Evolutionary conservation across 2,113 vertebrate species (phyloP), one percentile per base, ranked within the genome.

Genomic region (Dromaius novaehollandiae): DNA sequence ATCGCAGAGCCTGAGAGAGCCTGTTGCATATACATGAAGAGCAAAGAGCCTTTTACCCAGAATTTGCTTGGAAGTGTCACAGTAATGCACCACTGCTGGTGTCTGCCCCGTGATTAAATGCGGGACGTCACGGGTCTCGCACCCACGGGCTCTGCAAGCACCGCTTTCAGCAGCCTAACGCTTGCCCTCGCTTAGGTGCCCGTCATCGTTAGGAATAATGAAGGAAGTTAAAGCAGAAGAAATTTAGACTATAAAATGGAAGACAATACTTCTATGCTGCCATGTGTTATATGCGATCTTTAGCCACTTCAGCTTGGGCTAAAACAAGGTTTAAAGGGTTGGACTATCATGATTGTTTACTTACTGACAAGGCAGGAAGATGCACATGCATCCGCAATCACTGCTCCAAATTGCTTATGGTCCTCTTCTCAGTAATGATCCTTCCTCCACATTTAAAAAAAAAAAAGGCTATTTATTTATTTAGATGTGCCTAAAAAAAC

Each of bases 231-330:
- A 17, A 7, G 53, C 66, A 74, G 51, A 76, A 44, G n/a, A 56
- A 14, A 30, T 64, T 79, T 65, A 32, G 3, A 60, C 38, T 76
- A 58, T 56, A 68, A 73, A 73, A 38, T 9, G 21, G 9, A 32
- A 60, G 42, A 38, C 6, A 13, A 9, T 34, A 60, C 11, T 34
- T 68, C 51, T 56, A 32, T 55, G 63, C 6, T 6, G 1, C 2
- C 0, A 5, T 34, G 13, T 75, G 22, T 16, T 21, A 2, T 16
- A 7, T 1, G n/a, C 34, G 4, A 7, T 56, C 38, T 69, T 24
- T 48, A 42, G 32, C 8, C 15, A 26, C 66, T 92, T 38, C 55
- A 82, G 11, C 4, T 3, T 34, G 44, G 44, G 3, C 34, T 77
- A 38, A 40, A 82, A 15, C 7, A 36, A 66, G 8, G 7, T 71